Conservation (phyloP, 2,888 invertebrate genomes). For the Meiosimyza decipiens region DNA sequence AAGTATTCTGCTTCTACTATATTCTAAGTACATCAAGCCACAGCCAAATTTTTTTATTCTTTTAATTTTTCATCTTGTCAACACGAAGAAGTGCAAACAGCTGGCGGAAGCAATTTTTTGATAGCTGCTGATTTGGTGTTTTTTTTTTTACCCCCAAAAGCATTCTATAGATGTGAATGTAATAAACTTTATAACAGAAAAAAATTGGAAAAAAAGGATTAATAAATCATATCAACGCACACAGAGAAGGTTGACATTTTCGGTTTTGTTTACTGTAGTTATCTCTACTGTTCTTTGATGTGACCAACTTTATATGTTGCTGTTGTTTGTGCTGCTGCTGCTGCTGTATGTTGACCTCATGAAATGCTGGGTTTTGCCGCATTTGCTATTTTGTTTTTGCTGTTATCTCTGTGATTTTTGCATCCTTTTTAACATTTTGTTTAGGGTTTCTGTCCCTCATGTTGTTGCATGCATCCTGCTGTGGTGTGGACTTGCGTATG, state of each 20-base stretch:
- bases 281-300: no score
- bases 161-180: background rate
- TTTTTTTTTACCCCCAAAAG: background rate
- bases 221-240: constrained; percentile 46
- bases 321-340: background rate
- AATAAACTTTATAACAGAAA: background rate
- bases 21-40: background rate
- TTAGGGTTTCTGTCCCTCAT: background rate
- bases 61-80: constrained; percentile 19
- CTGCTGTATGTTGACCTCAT: background rate
- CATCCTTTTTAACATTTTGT: background rate
- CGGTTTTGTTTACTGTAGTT: no score
- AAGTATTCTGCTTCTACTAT: background rate
- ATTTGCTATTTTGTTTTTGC: background rate
- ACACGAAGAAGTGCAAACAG: constrained; percentile 24
- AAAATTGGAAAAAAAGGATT: constrained; percentile 28
- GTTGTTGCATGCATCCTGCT: no score
- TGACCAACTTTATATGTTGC: no score
- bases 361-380: background rate
- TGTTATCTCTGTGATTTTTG: background rate
- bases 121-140: constrained; percentile 10
- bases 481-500: constrained; percentile 3
- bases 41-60: background rate
- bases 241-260: constrained; percentile 40
- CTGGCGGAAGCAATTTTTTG: constrained; percentile 23